Percentiles rank a stretch among this genome's conserved stretches.
Conservation (phyloP, 2,797 vertebrate species). For the Lophius americanus region DNA sequence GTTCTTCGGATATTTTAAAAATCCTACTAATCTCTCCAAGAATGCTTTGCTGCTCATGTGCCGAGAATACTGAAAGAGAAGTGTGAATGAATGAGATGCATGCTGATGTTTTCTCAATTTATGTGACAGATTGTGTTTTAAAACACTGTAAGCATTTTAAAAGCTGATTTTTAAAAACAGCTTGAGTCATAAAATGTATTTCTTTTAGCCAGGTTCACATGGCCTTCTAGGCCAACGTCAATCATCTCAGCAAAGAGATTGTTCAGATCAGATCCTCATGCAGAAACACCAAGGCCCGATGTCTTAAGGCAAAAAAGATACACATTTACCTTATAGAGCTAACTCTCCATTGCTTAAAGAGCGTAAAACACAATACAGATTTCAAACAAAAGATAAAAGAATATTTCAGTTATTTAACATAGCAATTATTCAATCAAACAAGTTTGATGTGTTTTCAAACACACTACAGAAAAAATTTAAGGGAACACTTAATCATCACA, state of each 20-base stretch:
- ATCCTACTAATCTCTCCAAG: not conserved
- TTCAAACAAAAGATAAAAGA: not conserved
- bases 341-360: not conserved
- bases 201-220: not conserved
- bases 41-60: not conserved
- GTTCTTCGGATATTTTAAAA: not conserved
- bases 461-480: too few species aligned
- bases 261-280: constrained; percentile 1
- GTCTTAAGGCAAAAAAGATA: not conserved
- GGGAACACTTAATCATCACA: too few species aligned
- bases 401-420: not conserved
- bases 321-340: too few species aligned
- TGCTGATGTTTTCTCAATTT: not conserved
- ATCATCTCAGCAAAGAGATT: too few species aligned
- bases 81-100: not conserved
- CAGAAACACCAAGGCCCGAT: not conserved
- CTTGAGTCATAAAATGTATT: not conserved
- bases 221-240: not conserved
- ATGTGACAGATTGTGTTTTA: too few species aligned
- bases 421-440: too few species aligned
- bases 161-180: not conserved
- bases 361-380: too few species aligned
- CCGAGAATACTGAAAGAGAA: not conserved
- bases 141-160: not conserved
- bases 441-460: too few species aligned